These are phyloP conservation scores for Erpobdella octoculata DNA, from an alignment of 2,888 invertebrate species.

Conservation along the genomic window DNA sequence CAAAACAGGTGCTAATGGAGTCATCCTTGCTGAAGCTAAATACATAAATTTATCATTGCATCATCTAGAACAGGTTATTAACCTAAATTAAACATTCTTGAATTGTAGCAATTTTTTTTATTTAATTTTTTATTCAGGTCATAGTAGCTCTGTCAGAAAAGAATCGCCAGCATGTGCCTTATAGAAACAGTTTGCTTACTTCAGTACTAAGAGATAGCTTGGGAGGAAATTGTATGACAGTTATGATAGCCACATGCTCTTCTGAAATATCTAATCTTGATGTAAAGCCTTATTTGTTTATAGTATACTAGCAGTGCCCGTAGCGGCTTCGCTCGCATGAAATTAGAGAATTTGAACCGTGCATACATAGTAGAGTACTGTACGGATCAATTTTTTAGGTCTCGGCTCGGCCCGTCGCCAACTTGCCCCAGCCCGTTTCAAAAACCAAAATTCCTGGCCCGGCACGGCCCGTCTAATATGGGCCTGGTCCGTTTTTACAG, in stretches of 20 bases:
- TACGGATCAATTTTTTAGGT: too few species aligned
- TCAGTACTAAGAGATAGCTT: slow-evolving; percentile 52
- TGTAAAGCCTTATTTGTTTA: too few species aligned
- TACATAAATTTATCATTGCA: slow-evolving; percentile 53
- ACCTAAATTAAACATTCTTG: not conserved
- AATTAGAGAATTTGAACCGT: too few species aligned
- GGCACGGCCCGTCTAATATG: too few species aligned
- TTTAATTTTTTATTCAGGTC: too few species aligned
- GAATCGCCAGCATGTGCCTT: slow-evolving; percentile 50
- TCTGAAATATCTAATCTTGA: slow-evolving; percentile 50
- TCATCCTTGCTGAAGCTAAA: slow-evolving; percentile 51
- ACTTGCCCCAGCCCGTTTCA: too few species aligned
- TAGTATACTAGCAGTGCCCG: too few species aligned
- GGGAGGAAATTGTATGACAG: slow-evolving; percentile 54
- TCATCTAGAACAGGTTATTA: slow-evolving; percentile 51
- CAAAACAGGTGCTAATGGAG: slow-evolving; percentile 51
- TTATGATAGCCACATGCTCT: slow-evolving; percentile 53
- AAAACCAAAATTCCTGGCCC: too few species aligned
- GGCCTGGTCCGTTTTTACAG: too few species aligned
- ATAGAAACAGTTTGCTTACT: slow-evolving; percentile 53
- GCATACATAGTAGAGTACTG: too few species aligned
- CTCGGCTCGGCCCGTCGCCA: too few species aligned
- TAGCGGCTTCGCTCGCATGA: too few species aligned
- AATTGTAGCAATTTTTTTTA: not conserved
- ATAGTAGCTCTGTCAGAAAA: slow-evolving; percentile 51